Conservation (phyloP, 2,113 vertebrate species). For the Struthidea cinerea region DNA sequence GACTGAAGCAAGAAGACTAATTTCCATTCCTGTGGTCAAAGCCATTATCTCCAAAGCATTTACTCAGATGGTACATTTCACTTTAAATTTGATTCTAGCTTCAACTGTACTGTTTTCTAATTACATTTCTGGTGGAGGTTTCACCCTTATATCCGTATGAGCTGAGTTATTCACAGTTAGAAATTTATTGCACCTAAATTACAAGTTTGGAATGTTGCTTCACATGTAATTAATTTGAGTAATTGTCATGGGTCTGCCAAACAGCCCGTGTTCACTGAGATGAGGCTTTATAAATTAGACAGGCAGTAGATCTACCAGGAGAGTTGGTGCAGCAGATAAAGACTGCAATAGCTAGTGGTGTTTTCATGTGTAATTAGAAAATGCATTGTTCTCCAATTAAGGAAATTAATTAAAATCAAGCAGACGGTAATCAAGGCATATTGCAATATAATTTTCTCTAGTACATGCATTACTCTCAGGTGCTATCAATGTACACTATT, state of each 20-base stretch:
- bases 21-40: constrained; percentile 6
- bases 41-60: neutral
- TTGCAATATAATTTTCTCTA: constrained; percentile 49
- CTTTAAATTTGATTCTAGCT: constrained; percentile 33
- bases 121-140: constrained; percentile 24
- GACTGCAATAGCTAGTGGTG: constrained; percentile 14
- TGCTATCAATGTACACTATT: neutral
- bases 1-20: neutral
- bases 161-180: constrained; percentile 38
- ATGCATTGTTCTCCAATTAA: constrained; percentile 54
- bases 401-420: constrained; percentile 61
- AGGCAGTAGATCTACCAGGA: constrained; percentile 38
- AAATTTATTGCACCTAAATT: constrained; percentile 59
- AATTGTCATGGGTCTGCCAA: constrained; percentile 57
- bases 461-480: constrained; percentile 33
- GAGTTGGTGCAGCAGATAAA: constrained; percentile 30
- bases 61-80: constrained; percentile 29
- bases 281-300: constrained; percentile 43
- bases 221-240: constrained; percentile 64
- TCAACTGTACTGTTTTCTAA: constrained; percentile 33
- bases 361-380: constrained; percentile 58
- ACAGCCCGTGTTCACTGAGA: constrained; percentile 18
- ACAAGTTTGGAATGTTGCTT: constrained; percentile 48
- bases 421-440: constrained; percentile 43
- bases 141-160: neutral